Conservation (phyloP, 2,113 vertebrate species). For the Haplochromis vanheusdeni region DNA sequence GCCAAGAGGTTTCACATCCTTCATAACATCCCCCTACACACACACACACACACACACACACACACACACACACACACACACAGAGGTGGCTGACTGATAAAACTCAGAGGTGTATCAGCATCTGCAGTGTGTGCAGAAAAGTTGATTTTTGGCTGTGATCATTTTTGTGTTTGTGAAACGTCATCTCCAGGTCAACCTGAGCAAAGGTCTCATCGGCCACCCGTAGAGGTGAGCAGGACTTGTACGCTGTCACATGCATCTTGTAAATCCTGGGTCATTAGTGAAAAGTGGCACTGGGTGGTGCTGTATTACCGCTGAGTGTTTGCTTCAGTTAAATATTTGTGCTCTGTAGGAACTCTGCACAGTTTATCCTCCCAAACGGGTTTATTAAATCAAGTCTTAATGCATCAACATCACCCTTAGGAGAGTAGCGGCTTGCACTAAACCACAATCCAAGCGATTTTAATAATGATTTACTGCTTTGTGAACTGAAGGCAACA, state of each 20-base stretch:
- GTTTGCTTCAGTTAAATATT: neutral
- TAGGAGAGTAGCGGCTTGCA: neutral
- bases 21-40: neutral
- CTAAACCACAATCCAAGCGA: neutral
- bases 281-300: conserved; percentile 17
- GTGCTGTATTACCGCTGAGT: neutral
- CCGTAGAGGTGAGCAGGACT: neutral
- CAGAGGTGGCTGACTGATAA: neutral
- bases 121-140: neutral
- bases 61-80: neutral
- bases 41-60: neutral
- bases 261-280: neutral
- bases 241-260: neutral
- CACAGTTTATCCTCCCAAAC: neutral
- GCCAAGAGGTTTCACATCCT: neutral
- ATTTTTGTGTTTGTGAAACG: neutral
- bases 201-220: neutral
- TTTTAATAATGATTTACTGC: neutral
- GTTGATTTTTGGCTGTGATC: neutral
- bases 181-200: neutral
- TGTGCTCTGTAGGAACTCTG: neutral
- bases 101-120: neutral
- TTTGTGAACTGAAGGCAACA: neutral
- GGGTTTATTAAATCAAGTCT: neutral
- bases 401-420: neutral